phyloP scores from a whole-genome alignment of 2,797 vertebrate genomes.

The Petrocephalus sullivani region DNA sequence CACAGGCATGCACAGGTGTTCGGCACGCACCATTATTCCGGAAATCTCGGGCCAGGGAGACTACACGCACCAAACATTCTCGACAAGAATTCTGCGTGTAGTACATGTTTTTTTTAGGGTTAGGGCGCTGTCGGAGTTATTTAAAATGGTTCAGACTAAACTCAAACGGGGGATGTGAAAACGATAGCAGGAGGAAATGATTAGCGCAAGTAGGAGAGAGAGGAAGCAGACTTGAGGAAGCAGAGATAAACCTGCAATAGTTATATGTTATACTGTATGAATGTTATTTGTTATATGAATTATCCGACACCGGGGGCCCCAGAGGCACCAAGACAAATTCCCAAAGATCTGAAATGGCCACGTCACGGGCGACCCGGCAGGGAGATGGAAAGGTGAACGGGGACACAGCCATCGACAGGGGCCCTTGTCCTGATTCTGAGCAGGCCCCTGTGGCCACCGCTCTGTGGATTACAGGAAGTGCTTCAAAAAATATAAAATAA shows the following conservation, averaged over 20 bases:
- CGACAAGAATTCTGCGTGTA: neutral
- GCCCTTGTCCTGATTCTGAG: conserved; percentile 29
- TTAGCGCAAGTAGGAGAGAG: neutral
- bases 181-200: neutral
- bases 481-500: conserved; percentile 30
- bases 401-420: neutral
- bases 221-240: neutral
- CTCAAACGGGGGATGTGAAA: neutral
- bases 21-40: neutral
- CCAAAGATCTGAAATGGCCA: neutral
- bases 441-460: conserved; percentile 35
- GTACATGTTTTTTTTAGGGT: neutral
- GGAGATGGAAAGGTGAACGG: neutral
- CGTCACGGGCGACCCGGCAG: neutral
- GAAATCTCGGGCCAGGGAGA: neutral
- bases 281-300: neutral
- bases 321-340: neutral
- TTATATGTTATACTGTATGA: neutral
- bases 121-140: neutral
- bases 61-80: neutral
- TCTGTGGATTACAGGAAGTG: conserved; percentile 44
- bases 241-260: neutral
- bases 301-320: neutral
- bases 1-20: neutral
- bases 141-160: neutral